Conservation (phyloP, 2,113 vertebrate species). For the Corvus hawaiiensis region DNA sequence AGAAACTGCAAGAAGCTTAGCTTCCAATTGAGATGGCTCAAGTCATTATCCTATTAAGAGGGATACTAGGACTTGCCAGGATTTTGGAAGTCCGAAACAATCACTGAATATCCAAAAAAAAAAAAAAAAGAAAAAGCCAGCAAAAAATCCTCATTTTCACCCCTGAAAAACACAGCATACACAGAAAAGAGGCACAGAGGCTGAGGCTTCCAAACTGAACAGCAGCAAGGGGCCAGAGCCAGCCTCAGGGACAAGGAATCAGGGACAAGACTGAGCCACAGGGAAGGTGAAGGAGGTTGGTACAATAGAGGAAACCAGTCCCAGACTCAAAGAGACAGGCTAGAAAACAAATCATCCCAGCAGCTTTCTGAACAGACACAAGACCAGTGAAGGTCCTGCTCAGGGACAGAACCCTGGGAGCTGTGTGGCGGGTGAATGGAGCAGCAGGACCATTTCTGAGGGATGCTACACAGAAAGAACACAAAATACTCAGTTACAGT, state of each 20-base stretch:
- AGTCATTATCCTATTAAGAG: not conserved
- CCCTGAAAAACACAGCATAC: fast-evolving
- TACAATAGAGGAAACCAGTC: not conserved
- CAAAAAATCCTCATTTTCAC: not conserved
- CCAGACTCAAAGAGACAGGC: not conserved
- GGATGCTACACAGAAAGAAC: not conserved
- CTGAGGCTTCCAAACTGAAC: not conserved
- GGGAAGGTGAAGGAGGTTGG: not conserved
- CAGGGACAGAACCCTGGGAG: not conserved
- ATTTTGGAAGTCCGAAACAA: not conserved
- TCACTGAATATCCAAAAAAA: not conserved
- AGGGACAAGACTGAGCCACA: not conserved
- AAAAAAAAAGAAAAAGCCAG: not conserved
- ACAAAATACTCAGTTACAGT: not conserved
- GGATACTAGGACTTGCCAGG: not conserved
- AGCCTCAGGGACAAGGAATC: not conserved
- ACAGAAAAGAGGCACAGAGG: not conserved
- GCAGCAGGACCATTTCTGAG: not conserved
- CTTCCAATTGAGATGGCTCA: not conserved
- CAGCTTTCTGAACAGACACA: not conserved
- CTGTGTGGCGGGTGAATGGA: not conserved
- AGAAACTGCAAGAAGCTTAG: not conserved
- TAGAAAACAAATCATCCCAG: not conserved
- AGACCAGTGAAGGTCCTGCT: not conserved
- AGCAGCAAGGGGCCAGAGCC: not conserved